phyloP scores from a whole-genome alignment of 2,888 invertebrate species.

The Ormyrus rosae region DNA sequence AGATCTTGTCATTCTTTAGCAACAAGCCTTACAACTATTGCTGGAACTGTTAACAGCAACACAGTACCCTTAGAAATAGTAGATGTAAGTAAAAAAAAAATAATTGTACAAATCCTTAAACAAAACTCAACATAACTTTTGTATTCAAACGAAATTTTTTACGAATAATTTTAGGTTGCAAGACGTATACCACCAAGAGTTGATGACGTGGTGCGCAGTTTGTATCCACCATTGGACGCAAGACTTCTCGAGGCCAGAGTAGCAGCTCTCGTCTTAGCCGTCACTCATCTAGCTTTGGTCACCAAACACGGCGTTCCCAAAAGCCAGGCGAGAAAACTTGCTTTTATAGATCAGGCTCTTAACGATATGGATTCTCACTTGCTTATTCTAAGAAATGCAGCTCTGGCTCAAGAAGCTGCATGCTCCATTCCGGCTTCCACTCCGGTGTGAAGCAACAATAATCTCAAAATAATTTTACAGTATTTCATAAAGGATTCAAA shows the following conservation, averaged over 20 bases:
- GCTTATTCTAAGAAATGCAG: slow-evolving; percentile 77
- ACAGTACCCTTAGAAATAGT: slow-evolving; percentile 76
- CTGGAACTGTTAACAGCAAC: slow-evolving; percentile 74
- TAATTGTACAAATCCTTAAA: slow-evolving; percentile 7
- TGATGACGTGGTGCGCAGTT: slow-evolving; percentile 83
- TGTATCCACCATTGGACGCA: slow-evolving; percentile 85
- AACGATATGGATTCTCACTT: slow-evolving; percentile 82
- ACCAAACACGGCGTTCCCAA: slow-evolving; percentile 79
- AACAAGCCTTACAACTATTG: slow-evolving; percentile 82
- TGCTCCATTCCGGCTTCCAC: slow-evolving; percentile 75
- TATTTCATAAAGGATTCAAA: slow-evolving; percentile 14
- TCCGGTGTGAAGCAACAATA: slow-evolving; percentile 63
- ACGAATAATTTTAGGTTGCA: slow-evolving; percentile 76
- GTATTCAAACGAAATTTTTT: background rate
- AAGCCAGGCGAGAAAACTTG: slow-evolving; percentile 74
- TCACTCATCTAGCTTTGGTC: slow-evolving; percentile 82
- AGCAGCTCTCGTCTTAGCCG: slow-evolving; percentile 81
- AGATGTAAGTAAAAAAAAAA: slow-evolving; percentile 71
- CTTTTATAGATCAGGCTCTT: slow-evolving; percentile 81
- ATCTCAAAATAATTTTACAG: background rate
- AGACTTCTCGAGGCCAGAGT: slow-evolving; percentile 83
- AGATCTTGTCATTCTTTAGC: slow-evolving; percentile 83
- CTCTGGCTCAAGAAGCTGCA: slow-evolving; percentile 76
- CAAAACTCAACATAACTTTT: slow-evolving; percentile 17
- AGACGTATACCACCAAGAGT: slow-evolving; percentile 82